Evolutionary conservation across 2,113 vertebrate species (phyloP).

Genomic region (Tyto alba): DNA sequence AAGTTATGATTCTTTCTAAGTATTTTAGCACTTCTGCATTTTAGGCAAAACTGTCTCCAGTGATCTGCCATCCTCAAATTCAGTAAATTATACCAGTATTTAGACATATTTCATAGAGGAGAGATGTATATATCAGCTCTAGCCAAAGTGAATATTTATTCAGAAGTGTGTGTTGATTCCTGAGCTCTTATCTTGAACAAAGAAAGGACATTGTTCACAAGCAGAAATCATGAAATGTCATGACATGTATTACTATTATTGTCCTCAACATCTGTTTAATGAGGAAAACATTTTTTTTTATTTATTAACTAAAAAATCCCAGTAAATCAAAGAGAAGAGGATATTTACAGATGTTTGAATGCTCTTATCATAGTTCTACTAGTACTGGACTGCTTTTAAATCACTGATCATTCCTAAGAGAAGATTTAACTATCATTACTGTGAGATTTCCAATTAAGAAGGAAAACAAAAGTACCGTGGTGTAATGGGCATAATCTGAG

Average conservation of each 20-base stretch:
- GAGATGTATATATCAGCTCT: not conserved
- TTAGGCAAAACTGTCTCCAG: not conserved
- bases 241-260: not conserved
- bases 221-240: not conserved
- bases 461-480: slow-evolving; percentile 36
- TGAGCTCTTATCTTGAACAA: not conserved
- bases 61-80: not conserved
- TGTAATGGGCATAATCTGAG: slow-evolving; percentile 17
- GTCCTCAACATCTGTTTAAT: not conserved
- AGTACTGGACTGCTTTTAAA: not conserved
- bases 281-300: not conserved
- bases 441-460: slow-evolving; percentile 55
- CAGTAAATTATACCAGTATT: not conserved
- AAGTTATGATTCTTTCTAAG: not conserved
- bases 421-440: slow-evolving; percentile 31
- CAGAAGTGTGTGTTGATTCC: not conserved
- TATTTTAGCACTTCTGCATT: not conserved
- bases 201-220: not conserved
- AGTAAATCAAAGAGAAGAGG: not conserved
- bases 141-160: not conserved
- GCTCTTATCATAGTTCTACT: not conserved
- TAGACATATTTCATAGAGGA: not conserved
- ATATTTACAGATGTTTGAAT: slow-evolving; percentile 11
- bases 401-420: slow-evolving; percentile 3
- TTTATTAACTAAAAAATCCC: not conserved